Conservation (phyloP, 1,140 invertebrate species). For the Microplitis mediator region DNA sequence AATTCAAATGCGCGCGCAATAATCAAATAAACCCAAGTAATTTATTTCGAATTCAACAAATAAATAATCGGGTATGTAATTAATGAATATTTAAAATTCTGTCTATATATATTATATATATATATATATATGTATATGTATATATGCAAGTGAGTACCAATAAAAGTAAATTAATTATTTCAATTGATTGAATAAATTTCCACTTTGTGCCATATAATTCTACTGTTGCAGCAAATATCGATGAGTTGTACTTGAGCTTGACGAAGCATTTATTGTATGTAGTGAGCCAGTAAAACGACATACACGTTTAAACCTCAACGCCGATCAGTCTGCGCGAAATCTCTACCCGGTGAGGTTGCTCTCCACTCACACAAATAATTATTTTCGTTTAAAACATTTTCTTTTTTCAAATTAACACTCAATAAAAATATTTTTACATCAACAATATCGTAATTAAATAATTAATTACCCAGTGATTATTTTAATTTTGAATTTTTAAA, state of each 20-base stretch:
- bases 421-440: too few species aligned
- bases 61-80: too few species aligned
- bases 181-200: not conserved
- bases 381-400: not conserved
- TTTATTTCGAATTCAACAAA: too few species aligned
- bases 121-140: too few species aligned
- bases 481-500: too few species aligned
- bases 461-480: not conserved
- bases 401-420: too few species aligned
- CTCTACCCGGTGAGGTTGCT: conserved; percentile 35
- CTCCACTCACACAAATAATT: not conserved
- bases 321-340: conserved; percentile 48
- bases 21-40: too few species aligned
- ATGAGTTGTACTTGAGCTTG: conserved; percentile 24
- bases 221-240: not conserved
- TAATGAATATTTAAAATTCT: too few species aligned
- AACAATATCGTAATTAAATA: not conserved
- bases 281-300: conserved; percentile 23
- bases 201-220: not conserved
- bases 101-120: too few species aligned
- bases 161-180: not conserved
- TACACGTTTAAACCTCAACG: conserved; percentile 23
- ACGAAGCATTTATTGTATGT: conserved; percentile 19
- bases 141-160: too few species aligned
- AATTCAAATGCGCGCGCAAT: too few species aligned